These are phyloP conservation scores for Atractosteus spatula DNA, from an alignment of 2,113 vertebrate genomes.

Conservation along the genomic window DNA sequence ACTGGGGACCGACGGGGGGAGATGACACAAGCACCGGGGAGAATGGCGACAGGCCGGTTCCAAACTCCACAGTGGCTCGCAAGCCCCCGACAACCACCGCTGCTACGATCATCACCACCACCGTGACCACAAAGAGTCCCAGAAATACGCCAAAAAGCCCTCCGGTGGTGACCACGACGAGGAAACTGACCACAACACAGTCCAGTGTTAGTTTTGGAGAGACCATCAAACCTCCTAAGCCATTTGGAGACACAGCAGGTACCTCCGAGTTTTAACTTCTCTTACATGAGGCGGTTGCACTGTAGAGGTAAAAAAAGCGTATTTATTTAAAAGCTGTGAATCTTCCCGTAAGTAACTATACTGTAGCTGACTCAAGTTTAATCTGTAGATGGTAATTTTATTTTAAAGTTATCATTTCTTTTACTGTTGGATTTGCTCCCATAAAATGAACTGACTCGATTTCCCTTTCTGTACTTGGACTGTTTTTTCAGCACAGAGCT, in stretches of 20 bases:
- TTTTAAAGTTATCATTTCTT: too few species aligned
- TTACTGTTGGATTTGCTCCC: too few species aligned
- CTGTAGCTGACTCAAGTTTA: too few species aligned
- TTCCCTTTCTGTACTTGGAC: too few species aligned
- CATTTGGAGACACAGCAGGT: conserved; percentile 69
- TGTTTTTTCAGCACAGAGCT: neutral
- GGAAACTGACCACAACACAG: conserved; percentile 61
- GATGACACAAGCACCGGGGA: conserved; percentile 51
- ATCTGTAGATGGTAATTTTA: too few species aligned
- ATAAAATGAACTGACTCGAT: too few species aligned
- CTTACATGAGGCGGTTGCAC: conserved; percentile 14
- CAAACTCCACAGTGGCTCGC: conserved; percentile 55
- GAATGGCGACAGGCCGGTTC: conserved; percentile 43
- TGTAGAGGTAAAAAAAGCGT: too few species aligned
- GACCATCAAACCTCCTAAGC: conserved; percentile 67
- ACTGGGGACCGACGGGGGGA: conserved; percentile 72
- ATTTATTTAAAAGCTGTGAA: too few species aligned
- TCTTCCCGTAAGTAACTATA: too few species aligned
- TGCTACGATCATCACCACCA: conserved; percentile 51
- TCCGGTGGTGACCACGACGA: conserved; percentile 56
- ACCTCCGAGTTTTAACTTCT: conserved; percentile 25
- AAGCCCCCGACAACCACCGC: conserved; percentile 55
- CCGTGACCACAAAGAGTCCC: conserved; percentile 41
- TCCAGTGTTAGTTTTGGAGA: conserved; percentile 50
- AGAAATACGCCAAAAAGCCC: conserved; percentile 56